Percentiles rank a stretch among this genome's conserved stretches.
phyloP scores from a whole-genome alignment of 1,140 invertebrate species.

The Heterodera schachtii region DNA sequence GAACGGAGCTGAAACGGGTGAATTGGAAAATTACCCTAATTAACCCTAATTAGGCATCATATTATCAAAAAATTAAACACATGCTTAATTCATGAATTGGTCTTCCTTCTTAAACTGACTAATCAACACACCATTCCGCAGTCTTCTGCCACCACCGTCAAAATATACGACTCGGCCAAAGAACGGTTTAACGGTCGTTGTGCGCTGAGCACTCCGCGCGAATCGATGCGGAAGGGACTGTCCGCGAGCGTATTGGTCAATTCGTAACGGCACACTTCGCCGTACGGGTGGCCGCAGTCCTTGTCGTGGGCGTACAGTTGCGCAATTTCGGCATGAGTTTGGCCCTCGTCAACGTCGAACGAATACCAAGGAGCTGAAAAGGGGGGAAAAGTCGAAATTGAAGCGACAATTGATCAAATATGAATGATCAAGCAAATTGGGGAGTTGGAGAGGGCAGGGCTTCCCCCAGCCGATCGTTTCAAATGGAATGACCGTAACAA shows the following conservation, averaged over 20 bases:
- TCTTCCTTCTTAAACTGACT: too few species aligned
- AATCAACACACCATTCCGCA: constrained; percentile 55
- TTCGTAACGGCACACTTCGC: constrained; percentile 62
- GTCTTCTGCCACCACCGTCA: constrained; percentile 63
- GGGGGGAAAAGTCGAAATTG: background rate
- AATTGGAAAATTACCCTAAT: too few species aligned
- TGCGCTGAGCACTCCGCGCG: constrained; percentile 60
- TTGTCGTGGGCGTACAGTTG: constrained; percentile 53
- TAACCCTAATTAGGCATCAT: too few species aligned
- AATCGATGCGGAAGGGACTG: constrained; percentile 59
- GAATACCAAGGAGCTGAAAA: constrained; percentile 60
- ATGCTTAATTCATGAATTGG: too few species aligned
- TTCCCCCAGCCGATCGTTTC: too few species aligned
- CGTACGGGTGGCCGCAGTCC: constrained; percentile 64
- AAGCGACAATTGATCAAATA: too few species aligned
- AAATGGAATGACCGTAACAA: too few species aligned
- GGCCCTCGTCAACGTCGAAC: constrained; percentile 59
- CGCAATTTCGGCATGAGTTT: constrained; percentile 50
- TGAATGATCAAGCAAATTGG: too few species aligned
- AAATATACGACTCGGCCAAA: constrained; percentile 58
- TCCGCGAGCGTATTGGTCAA: constrained; percentile 62
- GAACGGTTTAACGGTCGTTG: constrained; percentile 57
- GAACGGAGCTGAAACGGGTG: constrained; percentile 41
- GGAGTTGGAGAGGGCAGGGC: too few species aligned
- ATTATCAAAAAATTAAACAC: too few species aligned